Conservation (phyloP, 2,888 invertebrate genomes). For the Lysandra bellargus region DNA sequence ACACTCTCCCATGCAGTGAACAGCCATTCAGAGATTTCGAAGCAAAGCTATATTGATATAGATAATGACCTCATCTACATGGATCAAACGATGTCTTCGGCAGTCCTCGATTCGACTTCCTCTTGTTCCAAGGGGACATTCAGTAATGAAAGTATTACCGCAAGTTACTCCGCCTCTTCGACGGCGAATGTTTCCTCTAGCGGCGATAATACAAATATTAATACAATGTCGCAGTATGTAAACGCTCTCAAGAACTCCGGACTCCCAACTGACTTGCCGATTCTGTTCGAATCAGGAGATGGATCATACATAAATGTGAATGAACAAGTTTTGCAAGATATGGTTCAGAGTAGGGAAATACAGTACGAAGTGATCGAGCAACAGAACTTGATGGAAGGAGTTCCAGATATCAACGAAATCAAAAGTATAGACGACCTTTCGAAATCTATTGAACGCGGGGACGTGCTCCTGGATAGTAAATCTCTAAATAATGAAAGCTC, state of each 20-base stretch:
- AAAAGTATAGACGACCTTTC: constrained; percentile 76
- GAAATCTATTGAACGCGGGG: constrained; percentile 72
- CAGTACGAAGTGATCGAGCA: constrained; percentile 78
- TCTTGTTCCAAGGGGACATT: constrained; percentile 59
- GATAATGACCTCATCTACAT: constrained; percentile 71
- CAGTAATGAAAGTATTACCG: constrained; percentile 59
- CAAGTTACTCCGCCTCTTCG: constrained; percentile 56
- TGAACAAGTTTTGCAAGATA: constrained; percentile 81
- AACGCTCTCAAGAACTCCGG: constrained; percentile 73
- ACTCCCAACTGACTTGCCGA: constrained; percentile 74
- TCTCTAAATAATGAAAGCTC: constrained; percentile 50
- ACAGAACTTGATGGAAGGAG: constrained; percentile 75
- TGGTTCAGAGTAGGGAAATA: constrained; percentile 77
- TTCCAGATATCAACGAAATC: constrained; percentile 73
- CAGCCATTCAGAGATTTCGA: constrained; percentile 64
- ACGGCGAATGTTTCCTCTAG: constrained; percentile 50
- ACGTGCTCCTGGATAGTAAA: constrained; percentile 65
- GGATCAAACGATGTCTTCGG: constrained; percentile 63
- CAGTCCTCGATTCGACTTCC: constrained; percentile 59
- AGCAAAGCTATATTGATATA: constrained; percentile 62
- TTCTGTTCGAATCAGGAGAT: constrained; percentile 83
- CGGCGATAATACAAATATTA: constrained; percentile 56
- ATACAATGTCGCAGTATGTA: constrained; percentile 75
- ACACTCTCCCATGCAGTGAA: constrained; percentile 71
- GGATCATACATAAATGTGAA: constrained; percentile 83